A percentile compares a stretch with the other conserved stretches of the same genome.
Evolutionary conservation across 1,140 invertebrate genomes (phyloP).

Genomic region (Drosophila bocki): DNA sequence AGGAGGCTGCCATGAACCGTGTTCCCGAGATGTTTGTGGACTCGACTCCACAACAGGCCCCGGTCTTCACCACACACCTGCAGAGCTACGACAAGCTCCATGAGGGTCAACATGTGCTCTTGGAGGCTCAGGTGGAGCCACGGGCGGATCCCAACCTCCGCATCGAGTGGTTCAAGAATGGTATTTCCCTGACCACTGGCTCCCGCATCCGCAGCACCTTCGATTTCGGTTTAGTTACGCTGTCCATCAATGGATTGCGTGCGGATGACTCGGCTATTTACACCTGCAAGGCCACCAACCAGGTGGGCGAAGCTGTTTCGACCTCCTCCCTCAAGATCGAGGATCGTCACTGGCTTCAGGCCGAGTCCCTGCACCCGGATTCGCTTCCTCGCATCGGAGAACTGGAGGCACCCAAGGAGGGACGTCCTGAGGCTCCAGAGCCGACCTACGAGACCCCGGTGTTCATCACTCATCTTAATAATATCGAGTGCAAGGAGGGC

Average conservation of each 20-base stretch:
- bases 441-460: slow-evolving; percentile 93
- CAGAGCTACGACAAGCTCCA: slow-evolving; percentile 93
- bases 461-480: slow-evolving; percentile 96
- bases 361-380: slow-evolving; percentile 95
- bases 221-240: slow-evolving; percentile 96
- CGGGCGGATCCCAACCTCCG: slow-evolving; percentile 96
- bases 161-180: slow-evolving; percentile 97
- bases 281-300: slow-evolving; percentile 96
- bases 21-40: slow-evolving; percentile 94
- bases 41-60: slow-evolving; percentile 92
- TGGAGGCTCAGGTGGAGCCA: slow-evolving; percentile 98
- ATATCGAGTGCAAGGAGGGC: slow-evolving; percentile 95
- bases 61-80: slow-evolving; percentile 96
- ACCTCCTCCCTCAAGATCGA: slow-evolving; percentile 96
- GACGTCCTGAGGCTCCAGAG: slow-evolving; percentile 89
- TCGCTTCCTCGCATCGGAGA: slow-evolving; percentile 94
- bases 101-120: slow-evolving; percentile 95
- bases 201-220: slow-evolving; percentile 94
- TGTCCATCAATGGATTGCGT: slow-evolving; percentile 94
- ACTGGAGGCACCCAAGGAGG: slow-evolving; percentile 92
- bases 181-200: slow-evolving; percentile 93
- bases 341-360: slow-evolving; percentile 93
- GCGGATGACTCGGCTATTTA: slow-evolving; percentile 97
- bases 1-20: slow-evolving; percentile 95
- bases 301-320: slow-evolving; percentile 95